Base-by-base conservation (phyloP, 2,797 vertebrate genomes). In the Peromyscus aztecus region DNA sequence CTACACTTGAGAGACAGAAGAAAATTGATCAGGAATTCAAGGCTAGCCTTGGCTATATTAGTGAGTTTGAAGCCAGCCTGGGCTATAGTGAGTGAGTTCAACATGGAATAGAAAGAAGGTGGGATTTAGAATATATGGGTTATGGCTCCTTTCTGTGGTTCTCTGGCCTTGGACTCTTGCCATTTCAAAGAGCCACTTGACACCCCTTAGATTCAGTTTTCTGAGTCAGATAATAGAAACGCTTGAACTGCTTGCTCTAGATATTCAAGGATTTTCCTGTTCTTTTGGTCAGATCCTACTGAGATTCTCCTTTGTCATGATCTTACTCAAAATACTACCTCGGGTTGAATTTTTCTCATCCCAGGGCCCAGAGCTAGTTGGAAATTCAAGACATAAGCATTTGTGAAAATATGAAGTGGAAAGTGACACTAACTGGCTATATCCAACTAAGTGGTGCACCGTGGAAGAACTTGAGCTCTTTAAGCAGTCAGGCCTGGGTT, bases 291-390 rank as follows among this genome's bases (percentile, higher is more conserved):
- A n/a, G 13, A 40, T 31, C 40, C 49, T 85, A 34, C 21, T 81
- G 75, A 73, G 67, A 67, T 65, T 83, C n/a, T 73, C 27, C 63
- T 67, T 73, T 92, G 37, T 52, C 7, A 81, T 93, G n/a, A 29
- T 90, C 82, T 91, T 96, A 21, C 21, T 90, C 13, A 87, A 87
- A 95, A 81, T 90, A 84, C 43, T 52, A 63, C 19, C 21, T 85
- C 46, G 11, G 55, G 2, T 75, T 69, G 75, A 90, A 23, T n/a
- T 57, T 92, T 93, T 31, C 40, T 43, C 49, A n/a, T 61, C 52
- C 86, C 17, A 59, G 55, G 11, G 23, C 16, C 80, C 12, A 49
- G 43, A 94, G 16, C 14, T 40, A 81, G 29, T 4, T 81, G 59
- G 59, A 57, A 95, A 87, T 57, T 77, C 12, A 65, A 91, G 57